Evolutionary conservation across 2,113 vertebrate genomes (phyloP), one percentile per base, ranked within the genome.

Genomic region (Sorex fumeus): DNA sequence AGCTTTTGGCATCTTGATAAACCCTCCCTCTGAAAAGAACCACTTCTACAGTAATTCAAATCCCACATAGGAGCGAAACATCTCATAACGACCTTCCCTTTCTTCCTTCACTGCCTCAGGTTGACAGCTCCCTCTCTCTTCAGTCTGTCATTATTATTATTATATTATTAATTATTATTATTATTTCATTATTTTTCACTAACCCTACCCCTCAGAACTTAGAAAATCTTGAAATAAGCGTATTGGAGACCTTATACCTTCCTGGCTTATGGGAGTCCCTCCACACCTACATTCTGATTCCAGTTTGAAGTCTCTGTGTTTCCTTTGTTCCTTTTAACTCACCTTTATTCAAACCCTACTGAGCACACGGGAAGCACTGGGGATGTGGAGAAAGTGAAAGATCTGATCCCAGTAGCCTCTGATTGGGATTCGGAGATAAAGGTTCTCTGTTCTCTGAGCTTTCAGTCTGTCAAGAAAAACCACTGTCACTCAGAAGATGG

Each of bases 221-320:
- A 64, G 27, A 25, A 90, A 88, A 84, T 28, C 47, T 32, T 81
- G 21, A 28, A 87, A 70, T 10, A 57, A 84, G 90, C 45, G 50
- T 66, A 87, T 81, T 84, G 76, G 78, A 11, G 78, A 11, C 25
- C 70, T 45, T 18, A 32, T 88, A 74, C 7, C 77, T 53, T 53
- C 53, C 32, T 50, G 34, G 43, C 16, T 66, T 50, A 66, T 67
- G 28, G 71, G 30, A 8, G 10, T 34, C 77, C 4, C 43, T 83
- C 64, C n/a, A 19, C 64, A 21, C 93, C 53, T 75, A 70, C 76
- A 90, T 77, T 85, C 8, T 27, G 36, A 91, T 34, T 74, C 57
- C 10, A 47, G 32, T 45, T 84, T 71, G 66, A 57, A 80, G 71
- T 87, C 30, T 84, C 32, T 67, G 12, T 88, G 19, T 40, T 8